Evolutionary conservation across 1,140 invertebrate species (phyloP), one percentile per base, ranked within the genome.

Genomic region (Drosophila cardini): DNA sequence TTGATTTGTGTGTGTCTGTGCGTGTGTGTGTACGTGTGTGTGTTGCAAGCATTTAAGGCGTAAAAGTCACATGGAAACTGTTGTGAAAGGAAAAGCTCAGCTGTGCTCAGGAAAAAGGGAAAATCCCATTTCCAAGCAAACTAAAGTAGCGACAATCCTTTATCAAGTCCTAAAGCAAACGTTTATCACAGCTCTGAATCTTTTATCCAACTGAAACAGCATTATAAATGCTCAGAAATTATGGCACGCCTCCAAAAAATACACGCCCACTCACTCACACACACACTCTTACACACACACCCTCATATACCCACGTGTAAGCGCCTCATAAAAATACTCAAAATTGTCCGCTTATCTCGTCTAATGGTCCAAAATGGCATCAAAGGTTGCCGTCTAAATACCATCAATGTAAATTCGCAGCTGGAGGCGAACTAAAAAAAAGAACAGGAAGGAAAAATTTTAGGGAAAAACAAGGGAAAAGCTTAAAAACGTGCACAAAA

Each of bases 331-430:
- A 69, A 69, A 62, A 61, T 56, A 61, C 32, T 73, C 48, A 61
- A 69, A 69, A 73, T 56, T 60, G 34, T 13, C 56, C 34, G 38
- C 56, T 61, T 69, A 71, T 64, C 52, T 71, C 48, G 61, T 46
- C 56, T 48, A 38, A 53, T 15, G 32, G 30, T 30, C 48, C 71
- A n/a, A 46, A 48, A 46, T 6, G 71, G 34, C 26, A 36, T 61
- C 32, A 61, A 60, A 52, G 38, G 13, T 10, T 36, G 16, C 30
- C n/a, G 62, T 46, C 10, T 32, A 38, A 40, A 16, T 18, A 32
- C 56, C 48, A 61, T 55, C 56, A 46, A 72, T 68, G 46, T 34
- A 67, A 36, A 50, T 65, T 42, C 34, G 9, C 26, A 38, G 57
- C 16, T 43, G 57, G 48, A 21, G 34, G 36, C 30, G 32, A 40